Conservation (phyloP, 2,113 vertebrate species). For the Melozone crissalis region DNA sequence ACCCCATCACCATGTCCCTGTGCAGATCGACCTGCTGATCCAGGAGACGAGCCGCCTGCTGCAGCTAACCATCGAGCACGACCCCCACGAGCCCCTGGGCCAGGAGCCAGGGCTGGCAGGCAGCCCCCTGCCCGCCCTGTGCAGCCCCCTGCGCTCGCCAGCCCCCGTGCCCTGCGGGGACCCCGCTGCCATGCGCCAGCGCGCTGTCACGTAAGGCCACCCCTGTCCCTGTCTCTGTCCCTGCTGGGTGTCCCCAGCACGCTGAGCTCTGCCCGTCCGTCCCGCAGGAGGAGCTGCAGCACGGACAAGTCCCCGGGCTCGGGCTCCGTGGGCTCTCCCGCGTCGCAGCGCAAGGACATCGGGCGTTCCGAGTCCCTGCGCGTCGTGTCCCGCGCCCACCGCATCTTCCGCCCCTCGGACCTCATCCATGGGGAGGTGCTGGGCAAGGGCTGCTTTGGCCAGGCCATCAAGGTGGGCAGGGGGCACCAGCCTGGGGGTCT, state of each 20-base stretch:
- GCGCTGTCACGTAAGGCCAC: slow-evolving; percentile 77
- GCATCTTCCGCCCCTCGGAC: slow-evolving; percentile 95
- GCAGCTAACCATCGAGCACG: slow-evolving; percentile 94
- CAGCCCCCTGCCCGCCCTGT: slow-evolving; percentile 69
- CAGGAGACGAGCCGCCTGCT: slow-evolving; percentile 94
- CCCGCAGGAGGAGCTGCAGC: slow-evolving; percentile 87
- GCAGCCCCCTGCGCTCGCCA: slow-evolving; percentile 75
- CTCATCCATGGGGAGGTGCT: slow-evolving; percentile 96
- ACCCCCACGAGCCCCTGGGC: slow-evolving; percentile 81
- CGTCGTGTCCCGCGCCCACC: slow-evolving; percentile 82
- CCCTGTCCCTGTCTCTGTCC: not conserved
- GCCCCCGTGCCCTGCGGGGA: slow-evolving; percentile 73
- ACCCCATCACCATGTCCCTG: not conserved
- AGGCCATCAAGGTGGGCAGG: slow-evolving; percentile 91
- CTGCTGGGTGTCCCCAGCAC: fast-evolving
- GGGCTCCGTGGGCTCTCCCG: slow-evolving; percentile 80
- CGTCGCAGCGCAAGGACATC: slow-evolving; percentile 88
- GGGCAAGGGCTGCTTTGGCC: slow-evolving; percentile 94
- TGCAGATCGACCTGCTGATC: slow-evolving; percentile 91
- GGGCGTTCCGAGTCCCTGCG: slow-evolving; percentile 92
- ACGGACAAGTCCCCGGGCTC: slow-evolving; percentile 91
- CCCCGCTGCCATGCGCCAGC: slow-evolving; percentile 50
- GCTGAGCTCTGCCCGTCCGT: not conserved
- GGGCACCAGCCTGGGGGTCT: fast-evolving
- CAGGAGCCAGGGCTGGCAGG: slow-evolving; percentile 64